Evolutionary conservation across 2,797 vertebrate species (phyloP).

Genomic region (Micromesistius poutassou): DNA sequence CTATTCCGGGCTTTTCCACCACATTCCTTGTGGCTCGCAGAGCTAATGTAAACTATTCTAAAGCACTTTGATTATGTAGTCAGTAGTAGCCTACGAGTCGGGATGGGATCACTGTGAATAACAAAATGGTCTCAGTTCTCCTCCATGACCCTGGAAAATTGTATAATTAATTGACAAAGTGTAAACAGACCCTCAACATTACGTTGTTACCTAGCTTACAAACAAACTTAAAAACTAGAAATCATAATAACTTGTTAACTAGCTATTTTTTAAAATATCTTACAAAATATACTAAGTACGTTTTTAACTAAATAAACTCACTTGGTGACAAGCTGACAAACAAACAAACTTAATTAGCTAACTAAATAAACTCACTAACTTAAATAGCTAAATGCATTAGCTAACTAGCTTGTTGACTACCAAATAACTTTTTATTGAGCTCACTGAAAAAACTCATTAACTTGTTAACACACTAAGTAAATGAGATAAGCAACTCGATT

Average conservation of each 20-base stretch:
- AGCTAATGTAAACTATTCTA: conserved; percentile 25
- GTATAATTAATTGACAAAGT: not conserved
- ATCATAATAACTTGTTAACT: not conserved
- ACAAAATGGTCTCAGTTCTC: not conserved
- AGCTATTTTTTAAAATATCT: no score
- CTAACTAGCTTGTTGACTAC: not conserved
- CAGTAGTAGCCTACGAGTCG: not conserved
- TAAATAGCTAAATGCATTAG: no score
- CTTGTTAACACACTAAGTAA: not conserved
- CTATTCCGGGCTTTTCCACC: not conserved
- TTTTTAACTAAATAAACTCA: no score
- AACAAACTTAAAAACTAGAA: not conserved
- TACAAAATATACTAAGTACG: no score
- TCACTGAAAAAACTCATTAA: not conserved
- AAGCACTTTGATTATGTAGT: not conserved
- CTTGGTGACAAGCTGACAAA: no score
- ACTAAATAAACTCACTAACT: not conserved
- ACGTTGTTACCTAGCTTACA: not conserved
- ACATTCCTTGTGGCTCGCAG: conserved; percentile 27
- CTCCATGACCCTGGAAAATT: not conserved
- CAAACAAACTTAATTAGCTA: not conserved
- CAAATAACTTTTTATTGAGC: not conserved
- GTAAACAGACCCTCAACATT: not conserved
- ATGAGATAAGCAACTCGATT: no score
- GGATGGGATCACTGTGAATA: not conserved